Conservation (phyloP, 2,113 vertebrate species). For the Strix aluco region DNA sequence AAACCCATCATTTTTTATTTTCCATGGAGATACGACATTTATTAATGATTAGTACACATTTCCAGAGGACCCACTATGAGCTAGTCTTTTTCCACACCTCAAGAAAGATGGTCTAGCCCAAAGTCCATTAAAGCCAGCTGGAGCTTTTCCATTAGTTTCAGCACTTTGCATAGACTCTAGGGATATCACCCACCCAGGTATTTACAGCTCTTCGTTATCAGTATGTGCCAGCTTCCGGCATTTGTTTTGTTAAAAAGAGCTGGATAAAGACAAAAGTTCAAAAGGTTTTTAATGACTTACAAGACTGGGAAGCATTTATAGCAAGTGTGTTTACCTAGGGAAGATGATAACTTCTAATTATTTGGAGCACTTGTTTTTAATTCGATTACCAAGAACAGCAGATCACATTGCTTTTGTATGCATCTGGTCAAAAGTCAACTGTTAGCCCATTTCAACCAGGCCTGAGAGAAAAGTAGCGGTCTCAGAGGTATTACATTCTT, state of each 20-base stretch:
- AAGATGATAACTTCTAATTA: constrained; percentile 2
- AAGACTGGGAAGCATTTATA: background rate
- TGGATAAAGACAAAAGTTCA: constrained; percentile 35
- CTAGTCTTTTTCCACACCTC: background rate
- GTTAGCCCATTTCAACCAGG: background rate
- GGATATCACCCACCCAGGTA: background rate
- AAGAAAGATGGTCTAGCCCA: background rate
- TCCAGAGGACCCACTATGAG: background rate
- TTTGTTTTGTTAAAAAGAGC: background rate
- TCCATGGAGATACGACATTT: background rate
- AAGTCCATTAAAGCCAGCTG: background rate
- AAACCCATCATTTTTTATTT: background rate
- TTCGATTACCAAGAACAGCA: background rate
- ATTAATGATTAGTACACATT: background rate
- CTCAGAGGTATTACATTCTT: background rate
- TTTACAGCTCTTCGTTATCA: constrained; percentile 16
- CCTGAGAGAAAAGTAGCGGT: background rate
- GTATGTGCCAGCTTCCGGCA: background rate
- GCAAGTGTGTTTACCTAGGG: background rate
- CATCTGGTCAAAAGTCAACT: constrained; percentile 4
- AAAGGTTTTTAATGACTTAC: constrained; percentile 24
- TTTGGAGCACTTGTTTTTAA: background rate
- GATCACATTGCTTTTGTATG: background rate
- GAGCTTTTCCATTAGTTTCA: background rate
- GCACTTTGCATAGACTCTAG: background rate